phyloP scores from a whole-genome alignment of 2,797 vertebrate genomes.

The Characodon lateralis region DNA sequence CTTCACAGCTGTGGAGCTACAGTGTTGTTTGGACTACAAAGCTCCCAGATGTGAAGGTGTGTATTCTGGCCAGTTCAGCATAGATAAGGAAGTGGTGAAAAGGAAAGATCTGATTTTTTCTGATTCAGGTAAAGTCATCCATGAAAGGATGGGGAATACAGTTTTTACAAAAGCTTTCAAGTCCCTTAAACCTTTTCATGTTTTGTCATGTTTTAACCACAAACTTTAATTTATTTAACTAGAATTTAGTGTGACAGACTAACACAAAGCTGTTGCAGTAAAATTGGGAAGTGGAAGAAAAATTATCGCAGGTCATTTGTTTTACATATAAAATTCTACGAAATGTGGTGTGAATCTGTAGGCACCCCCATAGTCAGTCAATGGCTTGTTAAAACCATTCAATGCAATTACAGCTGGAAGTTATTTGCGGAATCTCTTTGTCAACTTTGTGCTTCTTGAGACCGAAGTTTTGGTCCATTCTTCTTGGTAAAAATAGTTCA shows the following conservation, averaged over 20 bases:
- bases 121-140: neutral
- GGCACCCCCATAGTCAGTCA: neutral
- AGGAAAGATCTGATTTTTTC: neutral
- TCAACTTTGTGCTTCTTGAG: no score
- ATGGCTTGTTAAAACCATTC: neutral
- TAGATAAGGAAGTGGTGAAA: neutral
- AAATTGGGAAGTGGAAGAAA: neutral
- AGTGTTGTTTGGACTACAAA: constrained; percentile 5
- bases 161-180: constrained; percentile 48
- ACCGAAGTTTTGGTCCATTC: neutral
- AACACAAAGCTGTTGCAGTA: neutral
- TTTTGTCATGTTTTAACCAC: neutral
- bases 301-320: neutral
- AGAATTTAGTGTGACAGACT: neutral
- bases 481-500: neutral
- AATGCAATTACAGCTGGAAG: constrained; percentile 14
- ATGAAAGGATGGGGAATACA: neutral
- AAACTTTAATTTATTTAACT: neutral
- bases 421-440: constrained; percentile 13
- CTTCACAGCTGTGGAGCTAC: constrained; percentile 11
- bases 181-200: constrained; percentile 2
- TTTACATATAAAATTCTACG: neutral
- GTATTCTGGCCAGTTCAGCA: constrained; percentile 5
- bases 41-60: constrained; percentile 31
- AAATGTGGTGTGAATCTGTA: neutral